These are phyloP conservation scores for Toxostoma redivivum DNA, from an alignment of 2,113 vertebrate genomes.

Conservation along the genomic window DNA sequence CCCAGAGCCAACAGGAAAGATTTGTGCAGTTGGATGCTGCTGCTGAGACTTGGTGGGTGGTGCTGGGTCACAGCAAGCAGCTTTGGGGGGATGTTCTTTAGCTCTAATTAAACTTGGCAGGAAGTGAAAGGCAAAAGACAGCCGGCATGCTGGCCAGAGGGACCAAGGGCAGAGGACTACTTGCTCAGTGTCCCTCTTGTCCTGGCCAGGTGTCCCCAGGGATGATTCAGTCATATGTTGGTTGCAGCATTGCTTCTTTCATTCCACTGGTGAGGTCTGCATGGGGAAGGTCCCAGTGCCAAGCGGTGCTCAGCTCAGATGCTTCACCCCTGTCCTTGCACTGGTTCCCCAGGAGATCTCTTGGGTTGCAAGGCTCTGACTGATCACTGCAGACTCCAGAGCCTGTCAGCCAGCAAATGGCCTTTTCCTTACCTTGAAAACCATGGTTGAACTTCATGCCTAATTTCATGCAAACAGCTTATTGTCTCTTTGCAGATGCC, in stretches of 20 bases:
- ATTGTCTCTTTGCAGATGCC: neutral
- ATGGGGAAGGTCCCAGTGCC: neutral
- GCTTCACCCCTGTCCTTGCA: neutral
- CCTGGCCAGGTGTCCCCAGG: neutral
- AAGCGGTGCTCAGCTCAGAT: accelerated
- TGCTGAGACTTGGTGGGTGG: neutral
- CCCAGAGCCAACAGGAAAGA: neutral
- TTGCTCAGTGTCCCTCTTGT: neutral
- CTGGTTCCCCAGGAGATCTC: neutral
- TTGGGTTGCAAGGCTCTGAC: neutral
- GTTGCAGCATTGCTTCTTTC: neutral
- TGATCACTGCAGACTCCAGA: neutral
- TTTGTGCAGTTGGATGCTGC: neutral
- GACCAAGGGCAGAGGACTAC: neutral
- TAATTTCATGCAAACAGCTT: neutral
- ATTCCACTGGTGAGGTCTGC: accelerated
- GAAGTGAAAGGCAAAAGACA: neutral
- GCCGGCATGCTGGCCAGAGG: neutral
- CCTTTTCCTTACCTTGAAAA: neutral
- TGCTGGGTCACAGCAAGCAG: neutral
- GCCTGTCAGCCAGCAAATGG: neutral
- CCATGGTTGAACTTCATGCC: neutral
- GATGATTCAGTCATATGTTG: neutral
- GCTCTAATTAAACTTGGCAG: neutral
- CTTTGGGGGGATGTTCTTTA: neutral